Evolutionary conservation across 1,140 invertebrate genomes (phyloP), one percentile per base, ranked within the genome.

Genomic region (Pachypsylla venusta): DNA sequence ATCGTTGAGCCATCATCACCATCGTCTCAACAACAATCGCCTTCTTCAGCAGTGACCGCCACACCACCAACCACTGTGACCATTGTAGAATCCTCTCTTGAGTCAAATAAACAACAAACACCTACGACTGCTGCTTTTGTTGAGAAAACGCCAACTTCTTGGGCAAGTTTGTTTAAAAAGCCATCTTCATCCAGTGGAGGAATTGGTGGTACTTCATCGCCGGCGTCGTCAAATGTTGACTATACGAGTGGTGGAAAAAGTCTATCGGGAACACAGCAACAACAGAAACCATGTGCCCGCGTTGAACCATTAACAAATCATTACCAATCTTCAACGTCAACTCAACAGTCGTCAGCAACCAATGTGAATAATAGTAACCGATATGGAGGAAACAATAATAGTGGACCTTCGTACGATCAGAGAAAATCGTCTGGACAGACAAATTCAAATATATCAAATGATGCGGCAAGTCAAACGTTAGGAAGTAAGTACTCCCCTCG

Each of bases 271-370:
- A n/a, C n/a, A n/a, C n/a, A n/a, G n/a, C n/a, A n/a, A n/a, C n/a
- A n/a, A n/a, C n/a, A n/a, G n/a, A 48, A 48, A 22, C 42, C 42
- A 22, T 48, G 42, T 48, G 42, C 42, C 42, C 42, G 42, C 7
- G 42, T 48, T n/a, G 42, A 48, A 22, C 42, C 42, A n/a, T 4
- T 48, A 22, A 48, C 30, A 7, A 35, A n/a, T 48, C 16, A n/a
- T 22, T 48, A 48, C 16, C 30, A 35, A 16, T 35, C 30, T 35
- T 10, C 30, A 10, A 12, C 30, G 30, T 10, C 30, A 35, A 35
- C 30, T 16, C 10, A 16, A 10, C 10, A 10, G 10, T 12, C 30
- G 16, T 10, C 30, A 35, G 30, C 30, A 16, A 35, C 30, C 30
- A 35, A 35, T 35, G 30, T 35, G 10, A 35, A 10, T 16, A 35